Conservation (phyloP, 2,797 vertebrate species). For the Parauchenoglanis ngamensis region DNA sequence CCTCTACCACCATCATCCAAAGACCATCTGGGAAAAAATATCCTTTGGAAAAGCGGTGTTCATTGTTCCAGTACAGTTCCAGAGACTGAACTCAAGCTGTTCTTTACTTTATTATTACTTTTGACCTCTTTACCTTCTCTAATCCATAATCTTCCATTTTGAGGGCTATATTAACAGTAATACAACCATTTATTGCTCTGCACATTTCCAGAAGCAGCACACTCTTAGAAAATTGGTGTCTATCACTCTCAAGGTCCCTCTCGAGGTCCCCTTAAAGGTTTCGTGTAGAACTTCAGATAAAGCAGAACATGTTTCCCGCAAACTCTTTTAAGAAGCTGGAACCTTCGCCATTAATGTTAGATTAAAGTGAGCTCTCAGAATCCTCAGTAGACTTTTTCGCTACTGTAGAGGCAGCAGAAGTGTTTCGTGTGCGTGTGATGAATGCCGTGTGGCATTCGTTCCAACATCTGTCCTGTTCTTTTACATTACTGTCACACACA, state of each 20-base stretch:
- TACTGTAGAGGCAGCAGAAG: slow-evolving; percentile 52
- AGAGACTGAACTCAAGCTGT: neutral
- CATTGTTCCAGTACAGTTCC: neutral
- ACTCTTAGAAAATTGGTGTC: neutral
- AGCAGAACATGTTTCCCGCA: neutral
- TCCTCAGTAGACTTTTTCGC: slow-evolving; percentile 21
- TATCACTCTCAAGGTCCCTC: slow-evolving; percentile 1
- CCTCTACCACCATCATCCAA: neutral
- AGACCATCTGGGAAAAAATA: neutral
- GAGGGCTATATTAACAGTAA: slow-evolving; percentile 5
- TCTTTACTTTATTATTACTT: neutral
- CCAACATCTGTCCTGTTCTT: slow-evolving; percentile 71
- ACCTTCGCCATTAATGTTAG: neutral
- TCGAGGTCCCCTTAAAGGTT: neutral
- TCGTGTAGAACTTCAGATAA: neutral
- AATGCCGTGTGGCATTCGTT: slow-evolving; percentile 60
- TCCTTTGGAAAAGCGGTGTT: neutral
- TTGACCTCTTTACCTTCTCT: neutral
- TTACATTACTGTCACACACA: slow-evolving; percentile 69
- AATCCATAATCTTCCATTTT: neutral
- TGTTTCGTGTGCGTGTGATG: slow-evolving; percentile 54
- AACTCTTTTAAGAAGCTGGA: neutral
- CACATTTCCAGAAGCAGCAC: neutral
- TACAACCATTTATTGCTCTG: neutral
- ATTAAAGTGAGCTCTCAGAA: slow-evolving; percentile 22